Percentiles rank a stretch among this genome's conserved stretches.
Evolutionary conservation across 2,797 vertebrate genomes (phyloP).

Genomic region (Urosaurus nigricauda): DNA sequence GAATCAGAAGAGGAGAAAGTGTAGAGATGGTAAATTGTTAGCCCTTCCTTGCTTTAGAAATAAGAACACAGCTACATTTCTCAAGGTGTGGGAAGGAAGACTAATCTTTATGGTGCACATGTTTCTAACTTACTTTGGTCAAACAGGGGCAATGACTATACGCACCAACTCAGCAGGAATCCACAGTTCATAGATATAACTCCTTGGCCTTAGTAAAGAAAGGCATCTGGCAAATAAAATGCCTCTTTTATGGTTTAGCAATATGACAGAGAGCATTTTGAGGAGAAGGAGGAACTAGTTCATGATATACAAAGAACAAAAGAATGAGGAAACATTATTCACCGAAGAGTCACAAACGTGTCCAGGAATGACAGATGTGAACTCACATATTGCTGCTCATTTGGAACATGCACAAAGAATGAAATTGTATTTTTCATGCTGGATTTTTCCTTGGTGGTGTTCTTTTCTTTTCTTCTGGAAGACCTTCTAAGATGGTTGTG

Average conservation of each 20-base stretch:
- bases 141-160: slow-evolving; percentile 67
- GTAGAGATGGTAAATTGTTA: slow-evolving; percentile 63
- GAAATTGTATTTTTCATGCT: slow-evolving; percentile 14
- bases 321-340: slow-evolving; percentile 9
- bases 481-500: not conserved
- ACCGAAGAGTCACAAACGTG: slow-evolving; percentile 14
- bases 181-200: slow-evolving; percentile 54
- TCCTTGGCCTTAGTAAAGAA: slow-evolving; percentile 59
- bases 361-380: not conserved
- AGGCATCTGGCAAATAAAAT: slow-evolving; percentile 62
- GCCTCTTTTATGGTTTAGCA: slow-evolving; percentile 56
- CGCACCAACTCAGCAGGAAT: slow-evolving; percentile 57
- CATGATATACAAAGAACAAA: slow-evolving; percentile 42
- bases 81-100: slow-evolving; percentile 65
- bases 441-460: not conserved
- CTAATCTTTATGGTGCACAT: slow-evolving; percentile 66
- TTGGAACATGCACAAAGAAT: not conserved
- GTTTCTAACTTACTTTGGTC: slow-evolving; percentile 65
- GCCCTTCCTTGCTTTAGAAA: slow-evolving; percentile 65
- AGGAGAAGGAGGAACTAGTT: slow-evolving; percentile 28
- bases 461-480: not conserved
- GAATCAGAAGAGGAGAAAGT: slow-evolving; percentile 41
- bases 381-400: slow-evolving; percentile 4
- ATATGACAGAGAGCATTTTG: slow-evolving; percentile 54
- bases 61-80: slow-evolving; percentile 69